Conservation (phyloP, 1,140 invertebrate species). For the Drosophila repletoides region DNA sequence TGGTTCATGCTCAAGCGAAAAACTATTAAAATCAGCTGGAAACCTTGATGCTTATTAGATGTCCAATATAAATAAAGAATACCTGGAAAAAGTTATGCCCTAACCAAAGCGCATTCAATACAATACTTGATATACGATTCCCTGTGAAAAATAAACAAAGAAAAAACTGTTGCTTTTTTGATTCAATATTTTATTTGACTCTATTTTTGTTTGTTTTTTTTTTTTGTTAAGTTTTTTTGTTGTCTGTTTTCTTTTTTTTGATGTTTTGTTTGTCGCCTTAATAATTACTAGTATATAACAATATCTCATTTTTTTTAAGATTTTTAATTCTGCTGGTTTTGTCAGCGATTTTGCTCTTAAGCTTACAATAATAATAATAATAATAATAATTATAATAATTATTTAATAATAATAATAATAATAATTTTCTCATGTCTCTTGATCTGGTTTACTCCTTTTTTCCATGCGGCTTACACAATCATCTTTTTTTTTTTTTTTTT, state of each 20-base stretch:
- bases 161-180: slow-evolving; percentile 36
- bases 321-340: slow-evolving; percentile 81
- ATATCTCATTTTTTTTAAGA: slow-evolving; percentile 82
- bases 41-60: too few species aligned
- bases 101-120: too few species aligned
- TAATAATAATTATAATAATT: slow-evolving; percentile 66
- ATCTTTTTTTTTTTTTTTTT: slow-evolving; percentile 11
- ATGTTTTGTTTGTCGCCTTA: slow-evolving; percentile 76
- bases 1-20: slow-evolving; percentile 42
- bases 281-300: slow-evolving; percentile 81
- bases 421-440: slow-evolving; percentile 78
- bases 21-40: slow-evolving; percentile 3
- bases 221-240: slow-evolving; percentile 69
- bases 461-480: slow-evolving; percentile 47
- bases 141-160: not conserved
- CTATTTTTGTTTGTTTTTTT: slow-evolving; percentile 76
- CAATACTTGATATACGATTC: not conserved
- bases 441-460: slow-evolving; percentile 69
- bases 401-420: slow-evolving; percentile 74
- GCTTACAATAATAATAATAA: slow-evolving; percentile 70
- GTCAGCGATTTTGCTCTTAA: slow-evolving; percentile 81
- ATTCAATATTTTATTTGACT: slow-evolving; percentile 82
- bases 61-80: too few species aligned
- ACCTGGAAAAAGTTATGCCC: too few species aligned
- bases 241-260: slow-evolving; percentile 66